These are phyloP conservation scores for Liasis olivaceus DNA, from an alignment of 2,797 vertebrate genomes.

Conservation along the genomic window DNA sequence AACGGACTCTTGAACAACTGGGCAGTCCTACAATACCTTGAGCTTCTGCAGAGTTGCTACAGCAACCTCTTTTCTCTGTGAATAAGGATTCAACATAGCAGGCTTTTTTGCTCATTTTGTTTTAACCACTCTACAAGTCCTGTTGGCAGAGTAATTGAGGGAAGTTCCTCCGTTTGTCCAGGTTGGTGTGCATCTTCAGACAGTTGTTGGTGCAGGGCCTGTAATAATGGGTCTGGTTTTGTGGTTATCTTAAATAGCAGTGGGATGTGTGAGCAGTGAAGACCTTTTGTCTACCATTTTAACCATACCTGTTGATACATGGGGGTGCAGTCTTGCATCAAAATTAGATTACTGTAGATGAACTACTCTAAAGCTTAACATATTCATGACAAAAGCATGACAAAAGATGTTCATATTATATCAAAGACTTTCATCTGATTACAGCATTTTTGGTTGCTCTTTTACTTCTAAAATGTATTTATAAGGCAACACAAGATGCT, in stretches of 20 bases:
- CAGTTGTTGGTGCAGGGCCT: neutral
- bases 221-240: rapidly evolving
- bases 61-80: slow-evolving; percentile 56
- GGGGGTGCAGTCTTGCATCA: neutral
- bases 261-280: neutral
- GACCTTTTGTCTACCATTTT: neutral
- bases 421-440: neutral
- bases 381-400: neutral
- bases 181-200: slow-evolving; percentile 34
- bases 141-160: slow-evolving; percentile 13
- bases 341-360: neutral
- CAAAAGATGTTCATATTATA: rapidly evolving
- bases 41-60: slow-evolving; percentile 54
- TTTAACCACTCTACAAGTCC: slow-evolving; percentile 28
- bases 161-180: slow-evolving; percentile 2
- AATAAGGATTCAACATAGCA: slow-evolving; percentile 26
- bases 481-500: neutral
- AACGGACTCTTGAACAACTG: slow-evolving; percentile 8
- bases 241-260: rapidly evolving
- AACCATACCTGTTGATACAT: neutral
- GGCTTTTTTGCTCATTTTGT: slow-evolving; percentile 24
- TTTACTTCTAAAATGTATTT: neutral
- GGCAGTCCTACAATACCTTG: slow-evolving; percentile 40
- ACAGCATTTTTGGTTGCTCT: neutral
- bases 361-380: neutral